Evolutionary conservation across 2,113 vertebrate genomes (phyloP).

Genomic region (Pseudopodoces humilis): DNA sequence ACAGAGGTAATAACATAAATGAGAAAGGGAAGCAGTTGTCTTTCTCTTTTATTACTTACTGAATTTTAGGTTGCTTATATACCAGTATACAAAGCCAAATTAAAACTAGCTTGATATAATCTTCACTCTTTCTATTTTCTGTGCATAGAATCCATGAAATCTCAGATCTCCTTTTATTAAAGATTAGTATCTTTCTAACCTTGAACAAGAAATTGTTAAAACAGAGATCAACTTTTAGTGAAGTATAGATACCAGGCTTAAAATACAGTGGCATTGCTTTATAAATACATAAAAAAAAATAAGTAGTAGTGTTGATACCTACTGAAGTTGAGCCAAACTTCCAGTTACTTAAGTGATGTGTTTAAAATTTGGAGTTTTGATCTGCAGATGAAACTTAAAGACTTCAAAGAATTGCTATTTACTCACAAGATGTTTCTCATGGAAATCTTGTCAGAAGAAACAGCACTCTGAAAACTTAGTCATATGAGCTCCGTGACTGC

Average conservation of each 20-base stretch:
- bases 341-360: neutral
- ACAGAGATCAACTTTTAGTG: neutral
- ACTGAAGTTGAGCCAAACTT: neutral
- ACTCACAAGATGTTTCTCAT: neutral
- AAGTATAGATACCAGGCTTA: neutral
- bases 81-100: neutral
- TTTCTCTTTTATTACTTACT: neutral
- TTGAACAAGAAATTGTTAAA: neutral
- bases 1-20: neutral
- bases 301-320: neutral
- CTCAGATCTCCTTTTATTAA: neutral
- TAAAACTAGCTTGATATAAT: neutral
- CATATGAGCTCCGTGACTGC: neutral
- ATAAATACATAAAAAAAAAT: neutral
- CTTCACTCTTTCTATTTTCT: neutral
- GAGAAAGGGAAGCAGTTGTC: neutral
- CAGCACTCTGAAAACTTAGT: neutral
- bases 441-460: neutral
- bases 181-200: neutral
- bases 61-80: neutral
- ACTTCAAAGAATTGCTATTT: neutral
- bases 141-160: neutral
- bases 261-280: neutral
- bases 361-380: neutral
- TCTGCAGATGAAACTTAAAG: neutral